These are phyloP conservation scores for Nasua narica DNA, from an alignment of 2,797 vertebrate species.

Conservation along the genomic window DNA sequence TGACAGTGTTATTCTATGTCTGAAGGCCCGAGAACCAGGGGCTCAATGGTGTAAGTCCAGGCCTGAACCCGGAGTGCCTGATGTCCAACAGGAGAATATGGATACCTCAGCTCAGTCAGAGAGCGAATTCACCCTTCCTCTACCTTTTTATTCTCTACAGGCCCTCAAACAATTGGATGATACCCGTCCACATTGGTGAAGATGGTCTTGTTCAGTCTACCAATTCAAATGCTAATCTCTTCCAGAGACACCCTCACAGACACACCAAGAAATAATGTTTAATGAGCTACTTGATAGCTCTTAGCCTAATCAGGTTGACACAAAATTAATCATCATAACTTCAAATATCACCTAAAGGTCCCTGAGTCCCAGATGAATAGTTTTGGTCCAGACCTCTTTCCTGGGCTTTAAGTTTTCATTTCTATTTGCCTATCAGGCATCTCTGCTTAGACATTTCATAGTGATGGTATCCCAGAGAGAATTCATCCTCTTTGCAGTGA, in stretches of 20 bases:
- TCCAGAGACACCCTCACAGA: neutral
- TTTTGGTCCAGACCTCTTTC: neutral
- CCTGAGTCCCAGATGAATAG: neutral
- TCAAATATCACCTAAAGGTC: neutral
- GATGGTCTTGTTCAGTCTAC: neutral
- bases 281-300: neutral
- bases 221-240: neutral
- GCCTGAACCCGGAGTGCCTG: neutral
- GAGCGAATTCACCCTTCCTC: neutral
- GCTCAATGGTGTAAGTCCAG: neutral
- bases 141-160: neutral
- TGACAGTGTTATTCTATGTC: neutral
- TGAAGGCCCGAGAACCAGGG: neutral
- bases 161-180: too few species aligned
- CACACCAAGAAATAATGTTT: neutral
- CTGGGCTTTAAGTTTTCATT: neutral
- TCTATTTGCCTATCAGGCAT: neutral
- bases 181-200: neutral
- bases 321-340: neutral
- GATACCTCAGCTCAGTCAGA: neutral
- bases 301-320: neutral
- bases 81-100: neutral
- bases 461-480: neutral
- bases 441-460: neutral
- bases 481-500: neutral